Conservation (phyloP, 2,888 invertebrate species). For the Lithophane socia region DNA sequence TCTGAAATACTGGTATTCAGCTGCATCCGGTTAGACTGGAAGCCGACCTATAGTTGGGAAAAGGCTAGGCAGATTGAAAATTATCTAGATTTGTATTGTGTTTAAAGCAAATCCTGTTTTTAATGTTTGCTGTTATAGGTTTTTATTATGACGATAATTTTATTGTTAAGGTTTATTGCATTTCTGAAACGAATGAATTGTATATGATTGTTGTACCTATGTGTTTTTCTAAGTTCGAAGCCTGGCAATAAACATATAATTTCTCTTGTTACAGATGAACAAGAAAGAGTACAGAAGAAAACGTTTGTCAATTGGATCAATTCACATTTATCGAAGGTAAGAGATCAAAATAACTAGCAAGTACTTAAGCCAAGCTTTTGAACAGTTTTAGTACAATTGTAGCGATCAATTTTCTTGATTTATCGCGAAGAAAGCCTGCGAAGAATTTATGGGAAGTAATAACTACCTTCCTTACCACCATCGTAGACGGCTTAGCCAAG, state of each 20-base stretch:
- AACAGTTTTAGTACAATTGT: background rate
- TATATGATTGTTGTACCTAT: background rate
- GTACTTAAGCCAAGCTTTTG: conserved; percentile 3
- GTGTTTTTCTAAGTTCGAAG: background rate
- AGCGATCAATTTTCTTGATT: conserved; percentile 14
- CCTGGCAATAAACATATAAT: background rate
- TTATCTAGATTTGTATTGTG: background rate
- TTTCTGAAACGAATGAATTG: background rate
- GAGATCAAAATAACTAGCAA: conserved; percentile 5
- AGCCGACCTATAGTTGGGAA: too few species aligned
- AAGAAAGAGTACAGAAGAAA: conserved; percentile 99
- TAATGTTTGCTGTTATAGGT: background rate
- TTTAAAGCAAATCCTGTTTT: background rate
- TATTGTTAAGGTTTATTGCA: background rate
- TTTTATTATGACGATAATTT: background rate
- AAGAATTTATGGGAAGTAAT: conserved; percentile 46
- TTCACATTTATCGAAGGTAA: conserved; percentile 98
- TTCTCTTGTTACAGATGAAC: conserved; percentile 96
- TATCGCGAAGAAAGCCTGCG: conserved; percentile 9
- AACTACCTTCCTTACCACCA: conserved; percentile 20
- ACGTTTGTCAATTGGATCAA: conserved; percentile 99
- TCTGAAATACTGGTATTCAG: too few species aligned
- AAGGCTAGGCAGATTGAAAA: too few species aligned
- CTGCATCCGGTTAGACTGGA: too few species aligned
- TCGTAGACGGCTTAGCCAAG: conserved; percentile 3